Evolutionary conservation across 2,113 vertebrate genomes (phyloP).

Genomic region (Chrysemys picta): DNA sequence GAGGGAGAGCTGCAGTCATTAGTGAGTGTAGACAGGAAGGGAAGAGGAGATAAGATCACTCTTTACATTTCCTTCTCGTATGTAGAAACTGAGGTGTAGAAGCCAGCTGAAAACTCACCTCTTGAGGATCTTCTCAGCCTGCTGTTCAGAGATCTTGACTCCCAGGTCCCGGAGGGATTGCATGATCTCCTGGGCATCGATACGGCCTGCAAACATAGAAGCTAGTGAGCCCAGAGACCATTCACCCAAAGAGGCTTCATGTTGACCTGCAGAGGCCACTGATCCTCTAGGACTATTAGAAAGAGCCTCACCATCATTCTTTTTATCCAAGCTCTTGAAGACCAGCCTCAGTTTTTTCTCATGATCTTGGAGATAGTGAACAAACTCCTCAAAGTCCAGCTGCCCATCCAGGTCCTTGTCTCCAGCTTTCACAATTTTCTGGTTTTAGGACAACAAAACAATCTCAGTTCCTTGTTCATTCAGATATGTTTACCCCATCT

Average conservation of each 20-base stretch:
- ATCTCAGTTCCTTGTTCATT: not conserved
- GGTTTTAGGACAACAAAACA: constrained; percentile 19
- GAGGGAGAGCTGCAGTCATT: not conserved
- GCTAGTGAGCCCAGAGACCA: not conserved
- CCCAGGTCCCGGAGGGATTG: constrained; percentile 95
- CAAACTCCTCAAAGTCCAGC: constrained; percentile 96
- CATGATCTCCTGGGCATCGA: constrained; percentile 95
- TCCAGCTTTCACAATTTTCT: constrained; percentile 97
- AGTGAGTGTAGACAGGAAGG: not conserved
- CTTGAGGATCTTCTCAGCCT: constrained; percentile 95
- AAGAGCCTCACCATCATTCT: constrained; percentile 89
- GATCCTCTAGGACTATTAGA: fast-evolving
- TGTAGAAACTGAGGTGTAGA: not conserved
- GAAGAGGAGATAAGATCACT: not conserved
- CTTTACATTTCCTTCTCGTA: not conserved
- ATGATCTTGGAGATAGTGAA: constrained; percentile 95
- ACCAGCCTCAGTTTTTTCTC: constrained; percentile 96
- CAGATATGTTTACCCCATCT: not conserved
- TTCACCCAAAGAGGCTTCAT: fast-evolving
- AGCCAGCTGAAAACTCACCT: constrained; percentile 80
- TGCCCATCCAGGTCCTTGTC: constrained; percentile 96
- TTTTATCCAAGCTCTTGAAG: constrained; percentile 96
- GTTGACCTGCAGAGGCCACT: fast-evolving
- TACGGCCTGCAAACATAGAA: constrained; percentile 81
- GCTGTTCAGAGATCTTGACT: constrained; percentile 94